Percentiles rank a stretch among this genome's conserved stretches.
phyloP scores from a whole-genome alignment of 1,140 invertebrate species.

The Hyles vespertilio region DNA sequence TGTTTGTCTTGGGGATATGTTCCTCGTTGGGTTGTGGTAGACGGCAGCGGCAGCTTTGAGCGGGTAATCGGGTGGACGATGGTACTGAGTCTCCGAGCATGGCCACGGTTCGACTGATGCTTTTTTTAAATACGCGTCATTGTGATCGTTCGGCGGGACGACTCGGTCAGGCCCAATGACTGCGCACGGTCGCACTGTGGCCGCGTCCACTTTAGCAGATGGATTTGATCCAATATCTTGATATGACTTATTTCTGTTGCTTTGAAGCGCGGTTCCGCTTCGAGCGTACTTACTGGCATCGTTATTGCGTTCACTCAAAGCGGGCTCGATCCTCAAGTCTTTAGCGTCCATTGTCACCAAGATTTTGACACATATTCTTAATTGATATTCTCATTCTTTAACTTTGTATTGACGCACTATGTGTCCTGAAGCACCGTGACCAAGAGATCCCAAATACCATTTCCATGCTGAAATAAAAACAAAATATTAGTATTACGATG shows the following conservation, averaged over 20 bases:
- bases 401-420: conserved; percentile 9
- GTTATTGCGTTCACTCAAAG: conserved; percentile 44
- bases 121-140: conserved; percentile 54
- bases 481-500: conserved; percentile 58
- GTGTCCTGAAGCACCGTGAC: conserved; percentile 4
- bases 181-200: conserved; percentile 60
- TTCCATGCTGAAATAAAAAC: conserved; percentile 69
- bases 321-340: conserved; percentile 51
- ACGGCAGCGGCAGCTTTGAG: conserved; percentile 49
- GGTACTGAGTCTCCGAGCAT: conserved; percentile 42
- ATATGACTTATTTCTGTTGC: conserved; percentile 51
- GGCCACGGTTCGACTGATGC: conserved; percentile 45
- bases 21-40: conserved; percentile 53
- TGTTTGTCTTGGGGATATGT: conserved; percentile 73
- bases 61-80: conserved; percentile 49
- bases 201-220: conserved; percentile 56
- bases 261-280: conserved; percentile 36
- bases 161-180: conserved; percentile 70
- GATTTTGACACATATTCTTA: conserved; percentile 21
- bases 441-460: conserved; percentile 27
- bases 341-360: conserved; percentile 63
- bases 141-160: conserved; percentile 37
- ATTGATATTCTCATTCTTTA: conserved; percentile 45
- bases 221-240: conserved; percentile 54
- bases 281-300: conserved; percentile 57